Conservation (phyloP, 2,113 vertebrate genomes). For the Amphiprion ocellaris region DNA sequence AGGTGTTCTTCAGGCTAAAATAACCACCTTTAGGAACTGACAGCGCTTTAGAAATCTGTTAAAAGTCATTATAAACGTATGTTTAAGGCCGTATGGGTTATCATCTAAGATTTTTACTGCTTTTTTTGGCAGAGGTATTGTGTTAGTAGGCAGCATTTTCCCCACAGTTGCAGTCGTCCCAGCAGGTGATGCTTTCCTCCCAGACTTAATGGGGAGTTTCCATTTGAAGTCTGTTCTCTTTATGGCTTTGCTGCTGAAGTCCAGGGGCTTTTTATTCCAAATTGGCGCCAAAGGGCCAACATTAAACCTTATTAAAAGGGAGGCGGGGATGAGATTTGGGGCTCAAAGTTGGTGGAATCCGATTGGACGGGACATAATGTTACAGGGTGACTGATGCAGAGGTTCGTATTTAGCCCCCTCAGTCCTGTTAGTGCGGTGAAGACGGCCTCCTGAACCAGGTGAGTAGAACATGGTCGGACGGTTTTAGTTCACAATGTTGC, state of each 20-base stretch:
- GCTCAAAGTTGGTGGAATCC: constrained; percentile 24
- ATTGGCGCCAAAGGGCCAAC: constrained; percentile 73
- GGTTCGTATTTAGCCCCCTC: constrained; percentile 75
- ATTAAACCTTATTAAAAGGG: constrained; percentile 63
- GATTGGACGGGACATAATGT: constrained; percentile 60
- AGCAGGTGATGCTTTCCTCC: constrained; percentile 75
- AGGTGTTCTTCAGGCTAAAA: constrained; percentile 54
- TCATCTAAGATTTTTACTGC: constrained; percentile 6
- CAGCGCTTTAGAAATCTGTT: constrained; percentile 12
- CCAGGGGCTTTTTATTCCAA: constrained; percentile 64
- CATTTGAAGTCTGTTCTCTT: constrained; percentile 78
- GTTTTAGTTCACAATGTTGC: neutral
- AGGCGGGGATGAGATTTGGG: constrained; percentile 51
- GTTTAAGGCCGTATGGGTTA: neutral
- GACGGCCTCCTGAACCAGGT: constrained; percentile 68
- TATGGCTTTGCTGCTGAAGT: constrained; percentile 65
- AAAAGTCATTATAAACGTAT: constrained; percentile 10
- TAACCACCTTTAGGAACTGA: constrained; percentile 18
- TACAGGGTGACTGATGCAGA: constrained; percentile 24
- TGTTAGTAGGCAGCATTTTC: constrained; percentile 68
- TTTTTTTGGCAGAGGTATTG: constrained; percentile 45
- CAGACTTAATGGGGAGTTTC: constrained; percentile 76
- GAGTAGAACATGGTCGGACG: constrained; percentile 36
- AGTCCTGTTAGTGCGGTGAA: constrained; percentile 28
- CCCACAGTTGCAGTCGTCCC: constrained; percentile 66